Conservation (phyloP, 2,888 invertebrate genomes). For the Glaucopsyche alexis region DNA sequence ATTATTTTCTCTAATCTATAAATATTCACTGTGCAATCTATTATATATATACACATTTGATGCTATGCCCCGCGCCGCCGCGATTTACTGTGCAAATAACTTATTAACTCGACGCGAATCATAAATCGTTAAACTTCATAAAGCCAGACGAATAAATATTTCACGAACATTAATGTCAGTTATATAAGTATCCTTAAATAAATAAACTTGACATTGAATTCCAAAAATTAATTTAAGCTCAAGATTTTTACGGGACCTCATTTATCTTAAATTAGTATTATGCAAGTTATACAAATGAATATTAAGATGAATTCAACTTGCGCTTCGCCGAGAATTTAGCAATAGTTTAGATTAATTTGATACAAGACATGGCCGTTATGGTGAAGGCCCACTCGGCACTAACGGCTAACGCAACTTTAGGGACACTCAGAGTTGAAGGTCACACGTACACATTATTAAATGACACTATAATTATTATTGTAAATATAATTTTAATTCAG, state of each 20-base stretch:
- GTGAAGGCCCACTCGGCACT: constrained; percentile 6
- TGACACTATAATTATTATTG: background rate
- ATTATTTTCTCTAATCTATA: too few species aligned
- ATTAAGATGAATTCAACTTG: background rate
- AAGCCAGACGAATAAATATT: too few species aligned
- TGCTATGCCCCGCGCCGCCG: too few species aligned
- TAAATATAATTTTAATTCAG: background rate
- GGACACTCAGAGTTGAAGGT: background rate
- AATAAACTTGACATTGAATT: constrained; percentile 14
- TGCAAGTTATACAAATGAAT: background rate
- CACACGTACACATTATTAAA: background rate
- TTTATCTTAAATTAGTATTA: background rate
- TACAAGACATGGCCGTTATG: background rate
- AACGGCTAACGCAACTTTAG: background rate
- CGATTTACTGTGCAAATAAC: too few species aligned
- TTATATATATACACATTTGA: too few species aligned
- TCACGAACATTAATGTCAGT: too few species aligned
- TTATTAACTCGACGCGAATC: too few species aligned
- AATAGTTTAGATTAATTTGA: constrained; percentile 9
- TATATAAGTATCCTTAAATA: background rate
- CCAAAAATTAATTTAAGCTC: background rate
- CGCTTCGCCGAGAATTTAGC: background rate
- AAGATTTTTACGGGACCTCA: background rate
- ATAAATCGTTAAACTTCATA: too few species aligned
- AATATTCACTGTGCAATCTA: too few species aligned